phyloP scores from a whole-genome alignment of 2,888 invertebrate species.

The Pantelozetes paolii region DNA sequence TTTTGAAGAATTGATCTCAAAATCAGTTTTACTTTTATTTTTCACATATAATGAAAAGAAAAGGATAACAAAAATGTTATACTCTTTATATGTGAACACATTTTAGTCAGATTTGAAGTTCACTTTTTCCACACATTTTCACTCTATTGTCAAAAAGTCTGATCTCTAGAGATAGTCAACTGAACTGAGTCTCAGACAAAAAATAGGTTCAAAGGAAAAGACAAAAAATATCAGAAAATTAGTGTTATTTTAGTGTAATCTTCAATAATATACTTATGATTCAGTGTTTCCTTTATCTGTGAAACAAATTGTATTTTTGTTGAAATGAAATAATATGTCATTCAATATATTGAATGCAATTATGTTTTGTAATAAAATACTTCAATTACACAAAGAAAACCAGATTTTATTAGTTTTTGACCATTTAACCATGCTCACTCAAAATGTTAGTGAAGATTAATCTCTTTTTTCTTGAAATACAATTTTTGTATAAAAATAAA shows the following conservation, averaged over 20 bases:
- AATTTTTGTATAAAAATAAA: too few species aligned
- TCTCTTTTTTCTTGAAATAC: not conserved
- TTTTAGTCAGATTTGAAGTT: conserved; percentile 7
- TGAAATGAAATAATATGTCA: not conserved
- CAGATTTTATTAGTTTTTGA: too few species aligned
- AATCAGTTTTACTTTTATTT: not conserved
- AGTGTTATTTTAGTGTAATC: not conserved
- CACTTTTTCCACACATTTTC: not conserved
- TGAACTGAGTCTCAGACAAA: not conserved
- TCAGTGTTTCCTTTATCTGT: not conserved
- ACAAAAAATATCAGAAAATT: not conserved
- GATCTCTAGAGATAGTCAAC: conserved; percentile 3
- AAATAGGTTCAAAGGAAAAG: not conserved
- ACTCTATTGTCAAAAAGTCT: not conserved
- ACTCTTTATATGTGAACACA: too few species aligned
- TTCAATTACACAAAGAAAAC: not conserved
- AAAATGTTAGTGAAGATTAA: not conserved
- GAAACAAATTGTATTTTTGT: not conserved
- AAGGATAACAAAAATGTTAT: too few species aligned
- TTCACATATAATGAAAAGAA: not conserved
- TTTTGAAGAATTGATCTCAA: not conserved
- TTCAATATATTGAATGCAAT: not conserved
- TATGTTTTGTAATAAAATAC: conserved; percentile 16
- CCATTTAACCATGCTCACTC: not conserved
- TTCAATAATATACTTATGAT: not conserved